Base-by-base conservation (phyloP, 2,113 vertebrate species). In the Hippocampus zosterae region DNA sequence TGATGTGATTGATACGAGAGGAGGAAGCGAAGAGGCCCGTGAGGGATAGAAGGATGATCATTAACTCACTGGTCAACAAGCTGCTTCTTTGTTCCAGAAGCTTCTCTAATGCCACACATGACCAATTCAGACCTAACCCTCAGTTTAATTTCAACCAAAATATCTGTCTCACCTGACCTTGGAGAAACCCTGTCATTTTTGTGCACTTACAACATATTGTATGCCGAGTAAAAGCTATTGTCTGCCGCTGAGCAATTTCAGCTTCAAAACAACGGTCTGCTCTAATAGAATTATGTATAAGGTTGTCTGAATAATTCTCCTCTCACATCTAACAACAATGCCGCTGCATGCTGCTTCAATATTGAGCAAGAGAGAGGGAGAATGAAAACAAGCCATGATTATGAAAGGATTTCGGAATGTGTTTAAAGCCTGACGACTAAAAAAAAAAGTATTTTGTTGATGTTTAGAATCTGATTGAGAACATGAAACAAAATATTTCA, bases 11-110 rank as follows among this genome's bases (percentile, higher is more conserved):
- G 88, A 90, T 88, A 71, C 33, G 57, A 61, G 63, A 61, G 76
- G 73, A 42, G 48, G 74, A 73, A 76, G 73, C 62, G 69, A 77
- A 37, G 69, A 68, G 68, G 74, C 81, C 80, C 57, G 37, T 40
- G 80, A 70, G 85, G 86, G 75, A 69, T 69, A 84, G 70, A 73
- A 85, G 12, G 81, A 87, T 90, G 87, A 86, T 79, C 70, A 87
- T 78, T 69, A 82, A 23, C 57, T 82, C 74, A 60, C 74, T 62
- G 68, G 77, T 83, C 82, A 42, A 27, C 23, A 48, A 37, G 33
- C 33, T 60, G 57, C 57, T 60, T 60, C 16, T 60, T 16, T 60
- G 27, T 60, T 60, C 29, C 27, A 33, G 15, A 66, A 62, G 66
- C 52, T 42, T 69, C 53, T 67, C 60, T n/a, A 13, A 21, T 52